Base-by-base conservation (phyloP, 2,113 vertebrate species). In the Nothocercus nigrocapillus region DNA sequence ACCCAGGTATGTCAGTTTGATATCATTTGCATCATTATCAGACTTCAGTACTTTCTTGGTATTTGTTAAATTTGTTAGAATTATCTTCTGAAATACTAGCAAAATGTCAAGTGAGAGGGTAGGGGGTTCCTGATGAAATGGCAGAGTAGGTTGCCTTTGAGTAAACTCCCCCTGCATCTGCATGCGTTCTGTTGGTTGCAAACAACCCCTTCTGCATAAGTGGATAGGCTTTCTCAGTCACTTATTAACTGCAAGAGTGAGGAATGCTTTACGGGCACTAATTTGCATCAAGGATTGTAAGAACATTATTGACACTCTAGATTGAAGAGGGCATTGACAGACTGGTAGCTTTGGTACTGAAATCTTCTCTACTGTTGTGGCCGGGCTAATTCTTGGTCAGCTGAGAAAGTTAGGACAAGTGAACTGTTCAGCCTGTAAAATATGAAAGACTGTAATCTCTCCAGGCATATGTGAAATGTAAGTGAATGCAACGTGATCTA, bases 201-300 rank as follows among this genome's bases (percentile, higher is more conserved):
- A 93, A 87, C 62, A 90, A 73, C 86, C 88, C 86, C 74, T 89
- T 90, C 81, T 94, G 93, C 95, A 89, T 96, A 96, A 97, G 66
- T 94, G 89, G 88, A 80, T 93, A 82, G 88, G 59, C 67, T 94
- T 95, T 87, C 84, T 90, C 44, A 51, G 96, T 97, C 81, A 97
- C 86, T 97, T 94, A 97, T 97, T 97, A 97, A 97, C 96, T 85
- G 78, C 49, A 93, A 34, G 67, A 92, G 74, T 74, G 58, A 30
- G 17, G 70, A 94, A 95, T 96, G 80, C 86, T 94, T 94, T 92
- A 87, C 86, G 70, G 90, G 74, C 70, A 7, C 45, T 95, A 59
- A 87, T 92, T 92, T 73, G 20, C 74, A 40, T 54, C 24, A 73
- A 42, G 0, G 0, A 74, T 76, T 87, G 66, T 63, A 85, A 85